Base-by-base conservation (phyloP, 2,113 vertebrate genomes). In the Centrocercus urophasianus region DNA sequence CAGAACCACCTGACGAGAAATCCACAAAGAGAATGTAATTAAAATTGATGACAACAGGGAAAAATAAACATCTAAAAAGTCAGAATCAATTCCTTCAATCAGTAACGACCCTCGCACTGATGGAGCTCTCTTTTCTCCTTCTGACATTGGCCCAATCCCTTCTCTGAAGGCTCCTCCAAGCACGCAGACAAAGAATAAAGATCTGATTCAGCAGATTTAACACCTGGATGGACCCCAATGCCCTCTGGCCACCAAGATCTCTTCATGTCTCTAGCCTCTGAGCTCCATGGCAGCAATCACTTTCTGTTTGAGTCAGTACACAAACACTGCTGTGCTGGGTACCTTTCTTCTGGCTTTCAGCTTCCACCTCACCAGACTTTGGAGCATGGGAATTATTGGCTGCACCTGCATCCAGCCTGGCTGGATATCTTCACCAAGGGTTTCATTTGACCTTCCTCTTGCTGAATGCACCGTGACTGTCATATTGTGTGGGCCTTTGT, bases 11-110 rank as follows among this genome's bases (percentile, higher is more conserved):
- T 45, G 20, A 70, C 40, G 86, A 78, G 89, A 92, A 87, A 87
- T 36, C 74, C 89, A 87, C 84, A 72, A 28, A 67, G 87, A 72
- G 11, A 61, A 85, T 93, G 87, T 73, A 89, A 96, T 96, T 95
- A 89, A 76, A 84, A 87, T 72, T 87, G 48, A 93, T 79, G 79
- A 82, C 54, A 93, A n/a, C 36, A 4, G 24, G 74, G 40, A 76
- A 89, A 92, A 89, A 72, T 42, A 82, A 87, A 91, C 36, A 82
- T 72, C 81, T 87, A 40, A 76, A 78, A 92, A 95, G 71, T 79
- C 66, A 69, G 16, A 78, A 95, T 69, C 57, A 93, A 93, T 89
- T 85, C 84, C 74, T 82, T 85, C 89, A 34, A 34, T 91, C 67
- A 73, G 56, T 87, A 52, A 43, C 79, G 48, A 79, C 50, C 28